Evolutionary conservation across 2,113 vertebrate genomes (phyloP), one percentile per base, ranked within the genome.

Genomic region (Sylvilagus bachmani): DNA sequence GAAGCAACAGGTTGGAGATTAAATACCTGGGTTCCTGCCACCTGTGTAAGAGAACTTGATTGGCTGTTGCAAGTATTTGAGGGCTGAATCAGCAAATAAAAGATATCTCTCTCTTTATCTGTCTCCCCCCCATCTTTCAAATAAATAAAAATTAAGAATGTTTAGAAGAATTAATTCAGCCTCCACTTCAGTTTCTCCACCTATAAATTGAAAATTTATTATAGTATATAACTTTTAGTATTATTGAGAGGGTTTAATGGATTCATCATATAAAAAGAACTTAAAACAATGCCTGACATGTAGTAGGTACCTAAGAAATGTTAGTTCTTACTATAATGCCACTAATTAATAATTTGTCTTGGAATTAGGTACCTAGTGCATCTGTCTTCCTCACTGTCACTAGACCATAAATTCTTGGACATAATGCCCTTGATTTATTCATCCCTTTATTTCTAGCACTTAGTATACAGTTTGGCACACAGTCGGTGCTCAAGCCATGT

Each of bases 161-260:
- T 58, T 58, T 58, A 79, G 55, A 38, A 95, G 36, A 91, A 44
- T 61, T 74, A 36, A 17, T 16, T 80, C 67, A n/a, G 19, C 31
- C 44, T 14, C 83, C 84, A 44, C 78, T 82, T 96, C 89, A 53
- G 66, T 86, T 92, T 90, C 10, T 58, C 66, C 70, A 86, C 66
- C 69, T 89, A 14, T 90, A 67, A 93, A 91, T 64, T 86, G 69
- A 58, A 88, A 21, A 83, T 38, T 67, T 84, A 51, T 71, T 91
- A 55, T 33, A 55, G 71, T 19, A 21, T 16, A 7, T 51, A 80
- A 80, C 17, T 44, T 3, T 77, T 62, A 80, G 67, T 66, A 21
- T 33, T 36, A 2, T 36, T 83, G 53, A 51, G 25, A 74, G 8
- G 14, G 89, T 36, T 85, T 36, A 88, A 66, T 77, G n/a, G 33